These are phyloP conservation scores for Yponomeuta cagnagella DNA, from an alignment of 2,888 invertebrate species.

Conservation along the genomic window DNA sequence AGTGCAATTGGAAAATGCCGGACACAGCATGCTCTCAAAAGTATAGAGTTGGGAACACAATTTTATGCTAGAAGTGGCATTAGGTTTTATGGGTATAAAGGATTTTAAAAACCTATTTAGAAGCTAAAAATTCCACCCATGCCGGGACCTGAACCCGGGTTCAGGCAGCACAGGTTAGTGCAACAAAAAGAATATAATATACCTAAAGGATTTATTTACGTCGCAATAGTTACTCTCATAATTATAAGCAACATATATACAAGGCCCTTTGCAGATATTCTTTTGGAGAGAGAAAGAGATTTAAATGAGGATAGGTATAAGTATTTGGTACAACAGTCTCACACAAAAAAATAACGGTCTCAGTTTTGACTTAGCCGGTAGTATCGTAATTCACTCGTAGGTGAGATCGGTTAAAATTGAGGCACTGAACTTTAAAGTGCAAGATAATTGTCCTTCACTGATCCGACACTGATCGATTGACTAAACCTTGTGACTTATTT, in stretches of 20 bases:
- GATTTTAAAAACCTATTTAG: too few species aligned
- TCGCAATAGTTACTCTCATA: background rate
- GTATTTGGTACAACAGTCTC: too few species aligned
- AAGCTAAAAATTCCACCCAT: too few species aligned
- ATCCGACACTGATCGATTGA: background rate
- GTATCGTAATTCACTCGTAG: background rate
- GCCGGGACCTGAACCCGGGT: too few species aligned
- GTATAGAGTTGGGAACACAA: background rate
- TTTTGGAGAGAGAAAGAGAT: too few species aligned
- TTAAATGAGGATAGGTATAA: too few species aligned
- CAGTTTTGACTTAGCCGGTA: too few species aligned
- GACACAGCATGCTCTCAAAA: background rate
- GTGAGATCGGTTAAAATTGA: background rate
- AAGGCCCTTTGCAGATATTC: background rate
- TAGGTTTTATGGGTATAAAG: background rate
- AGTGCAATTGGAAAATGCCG: conserved; percentile 5
- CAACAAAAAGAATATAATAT: too few species aligned
- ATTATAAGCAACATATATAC: background rate
- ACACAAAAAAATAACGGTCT: too few species aligned
- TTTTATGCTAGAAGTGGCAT: background rate
- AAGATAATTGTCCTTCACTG: background rate
- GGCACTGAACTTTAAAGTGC: background rate
- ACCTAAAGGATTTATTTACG: too few species aligned
- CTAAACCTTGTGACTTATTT: background rate
- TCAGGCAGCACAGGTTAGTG: too few species aligned